Conservation (phyloP, 2,113 vertebrate species). For the Pontoporia blainvillei region DNA sequence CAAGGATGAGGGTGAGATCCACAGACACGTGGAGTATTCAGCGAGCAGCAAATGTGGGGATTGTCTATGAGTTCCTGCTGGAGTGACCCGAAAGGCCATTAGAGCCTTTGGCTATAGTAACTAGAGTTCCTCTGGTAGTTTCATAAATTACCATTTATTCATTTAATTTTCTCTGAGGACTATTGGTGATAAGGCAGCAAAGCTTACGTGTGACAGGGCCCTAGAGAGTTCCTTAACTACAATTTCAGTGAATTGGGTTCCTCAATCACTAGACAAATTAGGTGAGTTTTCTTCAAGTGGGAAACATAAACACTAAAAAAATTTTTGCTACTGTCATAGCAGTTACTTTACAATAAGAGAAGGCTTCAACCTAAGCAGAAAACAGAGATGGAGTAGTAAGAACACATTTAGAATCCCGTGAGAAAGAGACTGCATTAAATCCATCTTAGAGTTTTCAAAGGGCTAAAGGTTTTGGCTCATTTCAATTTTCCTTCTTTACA, state of each 20-base stretch:
- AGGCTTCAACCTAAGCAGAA: not conserved
- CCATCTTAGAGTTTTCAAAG: not conserved
- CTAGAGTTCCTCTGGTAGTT: not conserved
- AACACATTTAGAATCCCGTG: not conserved
- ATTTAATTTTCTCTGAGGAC: not conserved
- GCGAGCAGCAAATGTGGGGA: not conserved
- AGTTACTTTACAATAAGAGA: not conserved
- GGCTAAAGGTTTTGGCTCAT: not conserved
- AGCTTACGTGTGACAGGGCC: not conserved
- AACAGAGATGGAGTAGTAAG: not conserved
- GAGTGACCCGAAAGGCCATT: not conserved
- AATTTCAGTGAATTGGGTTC: not conserved
- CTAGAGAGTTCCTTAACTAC: not conserved
- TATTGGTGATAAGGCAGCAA: not conserved
- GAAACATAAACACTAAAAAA: not conserved
- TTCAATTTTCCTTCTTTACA: not conserved
- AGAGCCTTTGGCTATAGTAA: not conserved
- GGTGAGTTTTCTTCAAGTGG: not conserved
- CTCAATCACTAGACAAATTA: not conserved
- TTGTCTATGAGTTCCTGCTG: not conserved
- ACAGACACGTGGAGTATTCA: not conserved
- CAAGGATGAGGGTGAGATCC: not conserved
- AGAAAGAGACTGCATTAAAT: not conserved
- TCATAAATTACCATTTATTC: not conserved
- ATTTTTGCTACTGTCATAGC: not conserved